Conservation (phyloP, 2,797 vertebrate genomes). For the Cyclopterus lumpus region DNA sequence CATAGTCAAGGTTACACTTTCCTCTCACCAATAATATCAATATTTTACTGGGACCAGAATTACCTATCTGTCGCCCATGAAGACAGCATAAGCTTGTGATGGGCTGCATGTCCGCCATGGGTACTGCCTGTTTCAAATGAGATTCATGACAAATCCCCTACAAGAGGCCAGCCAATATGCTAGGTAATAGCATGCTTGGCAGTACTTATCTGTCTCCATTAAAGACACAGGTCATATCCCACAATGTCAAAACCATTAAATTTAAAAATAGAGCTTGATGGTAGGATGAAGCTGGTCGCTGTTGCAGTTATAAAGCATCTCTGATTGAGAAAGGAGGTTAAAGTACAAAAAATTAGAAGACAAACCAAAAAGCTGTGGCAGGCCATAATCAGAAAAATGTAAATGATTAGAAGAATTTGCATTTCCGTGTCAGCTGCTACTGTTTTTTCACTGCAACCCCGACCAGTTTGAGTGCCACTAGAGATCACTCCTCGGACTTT, state of each 20-base stretch:
- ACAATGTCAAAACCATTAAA: constrained; percentile 72
- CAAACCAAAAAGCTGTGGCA: constrained; percentile 10
- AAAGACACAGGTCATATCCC: constrained; percentile 70
- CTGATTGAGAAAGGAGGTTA: constrained; percentile 25
- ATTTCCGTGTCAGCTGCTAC: constrained; percentile 17
- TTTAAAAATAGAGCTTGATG: constrained; percentile 55
- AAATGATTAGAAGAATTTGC: constrained; percentile 15
- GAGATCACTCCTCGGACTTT: constrained; percentile 40
- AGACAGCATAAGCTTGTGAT: constrained; percentile 42
- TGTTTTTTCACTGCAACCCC: constrained; percentile 22
- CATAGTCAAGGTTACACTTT: constrained; percentile 26
- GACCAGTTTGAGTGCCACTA: constrained; percentile 35
- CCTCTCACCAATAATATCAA: neutral
- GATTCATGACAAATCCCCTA: constrained; percentile 74
- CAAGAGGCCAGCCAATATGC: constrained; percentile 68
- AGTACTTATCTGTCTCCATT: constrained; percentile 73
- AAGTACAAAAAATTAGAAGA: constrained; percentile 12
- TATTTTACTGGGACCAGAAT: constrained; percentile 33
- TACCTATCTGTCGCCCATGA: constrained; percentile 36
- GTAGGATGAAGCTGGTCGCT: neutral
- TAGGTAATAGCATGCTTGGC: constrained; percentile 63
- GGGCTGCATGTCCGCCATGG: constrained; percentile 44
- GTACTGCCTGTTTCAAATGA: constrained; percentile 66
- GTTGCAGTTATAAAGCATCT: constrained; percentile 26
- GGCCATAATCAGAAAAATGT: neutral